Conservation (phyloP, 2,797 vertebrate genomes). For the Falco concolor region DNA sequence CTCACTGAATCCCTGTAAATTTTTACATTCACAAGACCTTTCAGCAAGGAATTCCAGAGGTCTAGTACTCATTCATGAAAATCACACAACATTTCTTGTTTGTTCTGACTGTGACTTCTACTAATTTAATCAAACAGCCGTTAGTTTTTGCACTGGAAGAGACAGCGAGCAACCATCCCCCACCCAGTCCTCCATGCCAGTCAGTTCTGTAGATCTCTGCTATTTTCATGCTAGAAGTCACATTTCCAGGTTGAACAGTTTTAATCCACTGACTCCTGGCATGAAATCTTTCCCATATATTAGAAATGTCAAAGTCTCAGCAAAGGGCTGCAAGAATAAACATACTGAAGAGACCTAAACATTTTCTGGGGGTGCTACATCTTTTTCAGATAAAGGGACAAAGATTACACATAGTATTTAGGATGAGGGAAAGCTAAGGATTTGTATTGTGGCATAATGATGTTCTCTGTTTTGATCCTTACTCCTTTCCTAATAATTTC, state of each 20-base stretch:
- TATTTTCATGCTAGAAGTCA: neutral
- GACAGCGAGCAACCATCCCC: neutral
- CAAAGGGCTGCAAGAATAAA: neutral
- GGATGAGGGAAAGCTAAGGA: neutral
- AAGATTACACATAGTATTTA: neutral
- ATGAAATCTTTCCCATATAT: neutral
- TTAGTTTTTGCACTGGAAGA: neutral
- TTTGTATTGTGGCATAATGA: neutral
- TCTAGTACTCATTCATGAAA: neutral
- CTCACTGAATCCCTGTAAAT: neutral
- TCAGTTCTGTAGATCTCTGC: neutral
- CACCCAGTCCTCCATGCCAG: neutral
- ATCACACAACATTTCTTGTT: neutral
- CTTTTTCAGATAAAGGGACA: neutral
- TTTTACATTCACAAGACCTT: neutral
- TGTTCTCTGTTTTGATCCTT: neutral
- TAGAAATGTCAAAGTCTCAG: neutral
- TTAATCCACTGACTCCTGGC: neutral
- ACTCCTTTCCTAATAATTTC: neutral
- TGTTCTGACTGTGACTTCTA: neutral
- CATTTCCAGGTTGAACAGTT: neutral
- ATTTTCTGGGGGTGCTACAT: neutral
- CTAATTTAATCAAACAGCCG: neutral
- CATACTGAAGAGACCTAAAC: neutral
- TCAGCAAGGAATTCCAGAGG: neutral